A percentile compares a stretch with the other conserved stretches of the same genome.
Evolutionary conservation across 2,888 invertebrate genomes (phyloP).

Genomic region (Cryptophagus acutangulus): DNA sequence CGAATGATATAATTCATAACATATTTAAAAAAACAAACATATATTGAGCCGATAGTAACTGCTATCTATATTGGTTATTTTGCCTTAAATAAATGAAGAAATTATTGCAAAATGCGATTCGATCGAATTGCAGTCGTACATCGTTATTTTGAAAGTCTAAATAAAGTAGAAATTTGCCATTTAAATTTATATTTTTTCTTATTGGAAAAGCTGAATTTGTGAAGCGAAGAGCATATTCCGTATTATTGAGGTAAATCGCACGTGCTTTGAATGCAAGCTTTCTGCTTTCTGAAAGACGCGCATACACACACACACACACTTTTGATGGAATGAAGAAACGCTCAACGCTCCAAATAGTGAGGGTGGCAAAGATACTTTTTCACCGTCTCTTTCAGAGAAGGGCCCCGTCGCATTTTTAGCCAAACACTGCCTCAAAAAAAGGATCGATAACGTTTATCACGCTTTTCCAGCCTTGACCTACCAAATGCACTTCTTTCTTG

Average conservation of each 20-base stretch:
- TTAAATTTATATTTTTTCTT: too few relatives aligned
- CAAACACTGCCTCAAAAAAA: slow-evolving; percentile 18
- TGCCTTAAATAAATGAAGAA: too few relatives aligned
- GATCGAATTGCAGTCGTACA: too few relatives aligned
- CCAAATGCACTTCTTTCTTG: slow-evolving; percentile 22
- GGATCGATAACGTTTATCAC: slow-evolving; percentile 38
- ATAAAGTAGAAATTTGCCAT: too few relatives aligned
- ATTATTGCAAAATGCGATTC: too few relatives aligned
- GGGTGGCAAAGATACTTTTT: slow-evolving; percentile 18
- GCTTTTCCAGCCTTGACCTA: slow-evolving; percentile 40
- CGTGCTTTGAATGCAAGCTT: slow-evolving; percentile 1
- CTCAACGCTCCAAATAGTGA: slow-evolving; percentile 19
- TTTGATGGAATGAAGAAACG: slow-evolving; percentile 2
- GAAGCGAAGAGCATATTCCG: neutral
- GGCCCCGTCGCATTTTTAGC: slow-evolving; percentile 27
- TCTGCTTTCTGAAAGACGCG: slow-evolving; percentile 1
- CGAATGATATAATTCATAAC: too few relatives aligned
- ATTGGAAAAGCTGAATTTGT: neutral
- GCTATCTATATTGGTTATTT: too few relatives aligned
- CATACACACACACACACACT: too few relatives aligned
- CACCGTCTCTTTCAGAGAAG: too few relatives aligned
- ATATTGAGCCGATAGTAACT: too few relatives aligned
- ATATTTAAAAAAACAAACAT: too few relatives aligned
- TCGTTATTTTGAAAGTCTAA: too few relatives aligned
- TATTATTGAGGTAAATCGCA: slow-evolving; percentile 3